Evolutionary conservation across 2,797 vertebrate genomes (phyloP).

Genomic region (Microchirus variegatus): DNA sequence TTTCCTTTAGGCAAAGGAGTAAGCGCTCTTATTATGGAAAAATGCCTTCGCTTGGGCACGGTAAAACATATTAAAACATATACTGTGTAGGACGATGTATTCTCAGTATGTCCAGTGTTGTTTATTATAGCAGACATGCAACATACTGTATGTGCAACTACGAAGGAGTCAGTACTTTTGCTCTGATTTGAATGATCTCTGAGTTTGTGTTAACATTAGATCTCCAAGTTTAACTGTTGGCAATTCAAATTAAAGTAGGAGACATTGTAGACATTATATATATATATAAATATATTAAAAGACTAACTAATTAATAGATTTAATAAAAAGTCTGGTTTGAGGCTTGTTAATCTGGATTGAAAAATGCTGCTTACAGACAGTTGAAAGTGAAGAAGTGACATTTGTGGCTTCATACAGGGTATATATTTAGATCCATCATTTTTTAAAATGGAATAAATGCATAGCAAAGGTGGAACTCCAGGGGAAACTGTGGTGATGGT

Average conservation of each 20-base stretch:
- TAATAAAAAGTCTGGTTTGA: too few relatives aligned
- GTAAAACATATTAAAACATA: not conserved
- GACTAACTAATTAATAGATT: too few relatives aligned
- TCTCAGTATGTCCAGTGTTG: too few relatives aligned
- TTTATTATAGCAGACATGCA: too few relatives aligned
- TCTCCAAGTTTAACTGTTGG: too few relatives aligned
- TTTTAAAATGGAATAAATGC: not conserved
- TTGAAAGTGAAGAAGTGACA: not conserved
- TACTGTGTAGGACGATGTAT: not conserved
- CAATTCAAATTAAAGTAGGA: too few relatives aligned
- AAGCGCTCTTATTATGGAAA: not conserved
- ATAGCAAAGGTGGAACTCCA: not conserved
- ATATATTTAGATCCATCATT: not conserved
- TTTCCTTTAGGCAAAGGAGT: conserved; percentile 22
- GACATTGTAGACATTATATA: too few relatives aligned
- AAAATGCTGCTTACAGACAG: not conserved
- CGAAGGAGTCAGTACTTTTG: too few relatives aligned
- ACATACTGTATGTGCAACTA: too few relatives aligned
- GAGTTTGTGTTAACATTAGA: too few relatives aligned
- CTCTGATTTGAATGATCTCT: too few relatives aligned
- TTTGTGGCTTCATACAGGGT: not conserved
- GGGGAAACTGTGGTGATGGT: not conserved
- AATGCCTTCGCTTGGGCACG: not conserved
- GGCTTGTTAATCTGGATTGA: not conserved
- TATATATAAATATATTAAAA: too few relatives aligned